Base-by-base conservation (phyloP, 2,888 invertebrate species). In the Amorpha juglandis region DNA sequence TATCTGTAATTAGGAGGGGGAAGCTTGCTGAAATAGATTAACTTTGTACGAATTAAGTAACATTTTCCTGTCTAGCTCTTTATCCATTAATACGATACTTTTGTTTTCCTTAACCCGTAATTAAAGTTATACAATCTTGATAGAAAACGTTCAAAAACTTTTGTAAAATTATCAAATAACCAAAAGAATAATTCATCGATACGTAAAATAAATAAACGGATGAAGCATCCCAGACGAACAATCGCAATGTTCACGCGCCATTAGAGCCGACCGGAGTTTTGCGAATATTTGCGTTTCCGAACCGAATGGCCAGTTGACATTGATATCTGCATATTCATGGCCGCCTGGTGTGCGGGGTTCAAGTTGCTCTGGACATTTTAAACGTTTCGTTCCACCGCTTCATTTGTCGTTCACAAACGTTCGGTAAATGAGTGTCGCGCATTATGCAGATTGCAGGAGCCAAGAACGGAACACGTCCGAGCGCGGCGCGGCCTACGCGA, bases 381-480 rank as follows among this genome's bases (percentile, higher is more conserved):
- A 78, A 77, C 82, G 79, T 79, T 81, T 79, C 75, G 75, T 75
- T 73, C 75, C 70, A 66, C 68, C 87, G 90, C 87, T 88, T 90
- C 90, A 91, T 90, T 90, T 88, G 88, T 79, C 83, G 82, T 74
- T 84, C 84, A 89, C 89, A 90, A 89, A 86, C 86, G 87, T 75
- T 73, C 77, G 80, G 77, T 81, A 87, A 90, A 90, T 89, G 90
- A 89, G 86, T 84, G 78, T 79, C 75, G 82, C 75, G 80, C 80
- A 89, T 90, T 90, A 90, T 90, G 90, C 86, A 90, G 88, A 88
- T 89, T 84, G 81, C 77, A 78, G 79, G 77, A 82, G 77, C 81
- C 77, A 78, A 79, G 77, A 82, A 77, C 81, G 78, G 82, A 70
- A 75, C 80, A 83, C 83, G 80, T 74, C 79, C 78, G 75, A 76